A percentile compares a stretch with the other conserved stretches of the same genome.
phyloP scores from a whole-genome alignment of 2,888 invertebrate species.

The Idaea aversata region DNA sequence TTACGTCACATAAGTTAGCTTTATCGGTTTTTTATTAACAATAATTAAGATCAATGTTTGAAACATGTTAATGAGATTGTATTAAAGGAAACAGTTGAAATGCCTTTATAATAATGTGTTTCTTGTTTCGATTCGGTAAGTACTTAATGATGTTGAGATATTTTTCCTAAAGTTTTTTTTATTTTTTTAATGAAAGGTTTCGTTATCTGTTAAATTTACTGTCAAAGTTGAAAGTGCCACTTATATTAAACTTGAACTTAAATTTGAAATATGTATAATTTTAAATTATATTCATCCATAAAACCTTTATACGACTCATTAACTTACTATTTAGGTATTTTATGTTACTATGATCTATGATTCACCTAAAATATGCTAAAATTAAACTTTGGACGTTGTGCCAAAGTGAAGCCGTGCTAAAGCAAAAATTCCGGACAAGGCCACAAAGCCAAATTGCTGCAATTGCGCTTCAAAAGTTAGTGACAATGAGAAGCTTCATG shows the following conservation, averaged over 20 bases:
- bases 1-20: slow-evolving; percentile 18
- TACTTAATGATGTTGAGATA: neutral
- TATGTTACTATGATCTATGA: neutral
- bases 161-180: neutral
- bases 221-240: neutral
- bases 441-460: slow-evolving; percentile 55
- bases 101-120: slow-evolving; percentile 1
- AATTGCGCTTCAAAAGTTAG: slow-evolving; percentile 45
- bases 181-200: neutral
- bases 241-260: neutral
- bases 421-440: slow-evolving; percentile 49
- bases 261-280: neutral
- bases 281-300: neutral
- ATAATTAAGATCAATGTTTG: slow-evolving; percentile 1
- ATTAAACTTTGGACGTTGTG: slow-evolving; percentile 3
- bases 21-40: slow-evolving; percentile 8
- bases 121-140: neutral
- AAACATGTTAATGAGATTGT: slow-evolving; percentile 4
- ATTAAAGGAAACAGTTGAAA: neutral
- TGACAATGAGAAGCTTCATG: slow-evolving; percentile 41
- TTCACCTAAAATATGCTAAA: slow-evolving; percentile 1
- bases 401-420: slow-evolving; percentile 19
- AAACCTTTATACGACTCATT: neutral
- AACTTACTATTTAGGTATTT: no score
- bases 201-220: neutral